Base-by-base conservation (phyloP, 2,888 invertebrate genomes). In the Selenia dentaria region DNA sequence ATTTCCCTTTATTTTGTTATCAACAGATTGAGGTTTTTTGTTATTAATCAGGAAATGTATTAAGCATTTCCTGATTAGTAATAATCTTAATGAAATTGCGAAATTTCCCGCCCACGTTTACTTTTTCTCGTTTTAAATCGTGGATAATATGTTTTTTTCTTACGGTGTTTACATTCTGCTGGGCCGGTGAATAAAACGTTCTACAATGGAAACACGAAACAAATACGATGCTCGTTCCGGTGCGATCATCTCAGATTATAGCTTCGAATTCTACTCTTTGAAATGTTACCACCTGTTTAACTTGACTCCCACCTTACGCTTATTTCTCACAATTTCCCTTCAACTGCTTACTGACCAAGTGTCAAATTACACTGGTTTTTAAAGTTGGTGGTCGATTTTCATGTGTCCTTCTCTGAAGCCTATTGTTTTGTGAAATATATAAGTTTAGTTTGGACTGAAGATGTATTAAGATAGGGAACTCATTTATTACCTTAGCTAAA, bases 181-280 rank as follows among this genome's bases (percentile, higher is more conserved):
- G n/a, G n/a, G n/a, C n/a, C n/a, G n/a, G n/a, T n/a, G n/a, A n/a
- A n/a, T n/a, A n/a, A n/a, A 16, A 3, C 45, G 36, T 32, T 2
- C 9, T 18, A 46, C 51, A 83, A 67, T 71, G 86, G 68, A 79
- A 73, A 79, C 78, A 54, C 38, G 12, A 39, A 28, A 46, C 39
- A 11, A n/a, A 45, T 29, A 54, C 52, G 60, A 77, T 70, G 79
- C 67, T 74, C 79, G 83, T 85, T 84, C 83, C 83, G 85, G 81
- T 79, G 81, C 72, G 73, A 74, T 80, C 82, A 83, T 79, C 80
- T 74, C 70, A 69, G 62, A 78, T 80, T 78, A 79, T 74, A 71
- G 72, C 76, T 76, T 82, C 83, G 80, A 86, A 83, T 82, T 76
- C 77, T 75, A 76, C 70, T 75, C 74, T 67, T 73, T 77, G 70